Base-by-base conservation (phyloP, 1,140 invertebrate genomes). In the Pseudomyrmex cubaensis region DNA sequence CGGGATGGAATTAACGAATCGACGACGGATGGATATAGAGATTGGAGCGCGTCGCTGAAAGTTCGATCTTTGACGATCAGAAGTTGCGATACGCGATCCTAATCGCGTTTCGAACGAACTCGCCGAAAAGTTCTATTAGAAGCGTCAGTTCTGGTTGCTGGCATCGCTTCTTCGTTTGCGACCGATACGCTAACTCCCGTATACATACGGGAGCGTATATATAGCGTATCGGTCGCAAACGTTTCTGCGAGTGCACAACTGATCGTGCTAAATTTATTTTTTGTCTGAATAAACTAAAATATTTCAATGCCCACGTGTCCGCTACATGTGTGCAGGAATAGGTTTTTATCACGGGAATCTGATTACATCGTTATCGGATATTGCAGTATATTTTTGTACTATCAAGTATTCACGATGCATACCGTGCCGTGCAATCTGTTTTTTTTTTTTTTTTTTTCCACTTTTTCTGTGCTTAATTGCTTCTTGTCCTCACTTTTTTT, bases 1-100 rank as follows among this genome's bases (percentile, higher is more conserved):
- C 48, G 74, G 13, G 74, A 80, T 80, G 76, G 66, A 80, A 80
- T 80, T 80, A 80, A 80, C 76, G 64, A 70, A 63, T 73, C 78
- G 22, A 48, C 50, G 64, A 72, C 69, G 85, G 35, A 35, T 35
- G 5, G 35, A 35, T 35, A 66, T 72, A 3, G 69, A 15, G 50
- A 46, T 17, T n/a, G 66, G 44, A 35, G 44, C 67, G 76, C 76
- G 76, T 76, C 22, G n/a, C 54, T 69, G 54, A 61, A 80, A 80
- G 76, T 80, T 80, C 44, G 54, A 80, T 72, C 66, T 80, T 70
- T 80, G 76, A 80, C 66, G 76, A 78, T 69, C 76, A 44, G 76
- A 1, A 25, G 54, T 59, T 72, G 69, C 66, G 66, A 80, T 80
- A 72, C 76, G 76, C 76, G 76, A 80, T 80, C 76, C 69, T 80